Conservation (phyloP, 2,888 invertebrate species). For the Xestobium rufovillosum region DNA sequence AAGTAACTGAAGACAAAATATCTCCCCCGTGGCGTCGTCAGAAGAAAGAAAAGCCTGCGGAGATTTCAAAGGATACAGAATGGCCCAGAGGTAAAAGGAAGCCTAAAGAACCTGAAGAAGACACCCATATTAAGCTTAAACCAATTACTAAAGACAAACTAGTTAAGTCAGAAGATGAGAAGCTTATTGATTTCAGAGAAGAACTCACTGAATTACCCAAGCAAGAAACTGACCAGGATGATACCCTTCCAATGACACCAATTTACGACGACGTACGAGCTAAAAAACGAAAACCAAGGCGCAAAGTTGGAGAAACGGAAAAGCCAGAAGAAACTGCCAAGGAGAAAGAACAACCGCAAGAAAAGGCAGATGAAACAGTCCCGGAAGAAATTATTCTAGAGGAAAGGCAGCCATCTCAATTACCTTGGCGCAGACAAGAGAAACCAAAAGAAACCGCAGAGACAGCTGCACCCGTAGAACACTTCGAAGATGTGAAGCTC, state of each 20-base stretch:
- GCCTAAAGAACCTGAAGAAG: constrained; percentile 42
- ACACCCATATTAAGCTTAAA: constrained; percentile 40
- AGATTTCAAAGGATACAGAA: constrained; percentile 31
- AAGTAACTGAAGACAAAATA: constrained; percentile 29
- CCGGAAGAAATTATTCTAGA: constrained; percentile 20
- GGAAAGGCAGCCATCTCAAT: too few relatives aligned
- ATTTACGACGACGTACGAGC: too few relatives aligned
- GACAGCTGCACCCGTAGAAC: constrained; percentile 22
- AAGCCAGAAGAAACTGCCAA: constrained; percentile 15
- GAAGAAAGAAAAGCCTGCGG: constrained; percentile 36
- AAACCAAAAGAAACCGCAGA: too few relatives aligned
- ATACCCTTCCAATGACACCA: too few relatives aligned
- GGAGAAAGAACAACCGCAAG: constrained; percentile 9
- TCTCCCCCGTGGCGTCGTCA: constrained; percentile 37
- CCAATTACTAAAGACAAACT: too few relatives aligned
- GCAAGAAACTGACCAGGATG: too few relatives aligned
- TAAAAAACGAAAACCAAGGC: constrained; percentile 9
- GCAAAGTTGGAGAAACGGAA: constrained; percentile 13
- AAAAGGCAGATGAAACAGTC: constrained; percentile 21
- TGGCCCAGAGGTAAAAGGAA: constrained; percentile 35
- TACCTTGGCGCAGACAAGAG: too few relatives aligned
- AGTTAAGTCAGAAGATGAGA: too few relatives aligned
- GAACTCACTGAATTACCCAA: too few relatives aligned
- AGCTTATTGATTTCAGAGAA: too few relatives aligned
- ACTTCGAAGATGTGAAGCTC: constrained; percentile 29